A percentile compares a stretch with the other conserved stretches of the same genome.
Evolutionary conservation across 2,797 vertebrate genomes (phyloP).

Genomic region (Chiloscyllium punctatum): DNA sequence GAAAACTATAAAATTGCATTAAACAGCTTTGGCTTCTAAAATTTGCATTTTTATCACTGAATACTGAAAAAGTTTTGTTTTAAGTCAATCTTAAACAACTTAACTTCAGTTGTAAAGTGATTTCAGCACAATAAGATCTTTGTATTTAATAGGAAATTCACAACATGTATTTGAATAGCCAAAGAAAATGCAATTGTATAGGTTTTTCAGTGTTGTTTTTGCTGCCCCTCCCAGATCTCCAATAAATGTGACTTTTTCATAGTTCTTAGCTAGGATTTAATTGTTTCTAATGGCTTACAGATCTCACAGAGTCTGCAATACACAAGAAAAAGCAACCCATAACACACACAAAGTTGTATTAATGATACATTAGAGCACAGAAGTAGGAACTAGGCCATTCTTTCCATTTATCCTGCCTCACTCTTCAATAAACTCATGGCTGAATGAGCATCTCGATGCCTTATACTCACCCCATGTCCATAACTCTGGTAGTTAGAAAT

Average conservation of each 20-base stretch:
- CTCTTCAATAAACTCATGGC: no score
- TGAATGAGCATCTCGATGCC: no score
- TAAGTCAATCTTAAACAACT: background rate
- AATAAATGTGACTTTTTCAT: background rate
- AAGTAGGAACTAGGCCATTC: no score
- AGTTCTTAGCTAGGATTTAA: background rate
- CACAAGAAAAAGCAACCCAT: background rate
- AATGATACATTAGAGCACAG: no score
- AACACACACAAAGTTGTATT: background rate
- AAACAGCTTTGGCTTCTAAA: background rate
- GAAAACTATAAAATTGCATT: background rate
- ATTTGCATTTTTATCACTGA: background rate
- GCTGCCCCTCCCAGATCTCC: background rate
- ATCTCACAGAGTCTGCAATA: background rate
- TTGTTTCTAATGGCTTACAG: background rate
- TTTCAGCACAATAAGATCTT: background rate
- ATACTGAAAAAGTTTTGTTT: background rate
- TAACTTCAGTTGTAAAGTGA: background rate
- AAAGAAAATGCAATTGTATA: background rate
- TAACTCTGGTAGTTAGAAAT: no score
- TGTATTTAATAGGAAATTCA: background rate
- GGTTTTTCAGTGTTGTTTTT: background rate
- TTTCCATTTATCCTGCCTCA: no score
- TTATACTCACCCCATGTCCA: no score
- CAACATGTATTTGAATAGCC: background rate